These are phyloP conservation scores for Mallateleia sp. DNA, from an alignment of 2,888 invertebrate species.

Conservation along the genomic window DNA sequence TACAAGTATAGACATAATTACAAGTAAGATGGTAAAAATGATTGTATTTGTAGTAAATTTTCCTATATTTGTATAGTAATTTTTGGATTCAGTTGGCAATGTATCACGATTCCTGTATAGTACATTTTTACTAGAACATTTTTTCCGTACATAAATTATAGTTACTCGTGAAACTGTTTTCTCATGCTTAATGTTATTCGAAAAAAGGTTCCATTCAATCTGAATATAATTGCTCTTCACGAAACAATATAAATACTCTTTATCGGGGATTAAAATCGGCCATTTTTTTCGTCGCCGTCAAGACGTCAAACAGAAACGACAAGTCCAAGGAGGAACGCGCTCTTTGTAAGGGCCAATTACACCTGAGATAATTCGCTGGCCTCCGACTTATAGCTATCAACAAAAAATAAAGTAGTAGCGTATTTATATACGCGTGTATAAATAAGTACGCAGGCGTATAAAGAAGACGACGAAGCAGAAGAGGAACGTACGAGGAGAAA, in stretches of 20 bases:
- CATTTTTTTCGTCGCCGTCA: conserved; percentile 6
- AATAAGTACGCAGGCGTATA: conserved; percentile 43
- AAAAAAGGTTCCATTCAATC: not conserved
- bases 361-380: conserved; percentile 45
- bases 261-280: not conserved
- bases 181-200: not conserved
- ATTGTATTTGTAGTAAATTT: no score
- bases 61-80: no score
- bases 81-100: no score
- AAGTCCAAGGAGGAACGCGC: not conserved
- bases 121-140: no score
- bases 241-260: not conserved
- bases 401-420: conserved; percentile 45
- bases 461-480: conserved; percentile 25
- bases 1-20: no score
- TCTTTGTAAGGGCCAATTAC: conserved; percentile 41
- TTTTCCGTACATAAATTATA: no score
- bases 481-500: conserved; percentile 3
- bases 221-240: not conserved
- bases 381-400: conserved; percentile 42
- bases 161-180: no score
- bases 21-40: no score
- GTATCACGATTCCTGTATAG: no score
- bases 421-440: conserved; percentile 55
- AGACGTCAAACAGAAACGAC: conserved; percentile 10